Percentiles rank a stretch among this genome's conserved stretches.
Conservation (phyloP, 1,140 invertebrate species). For the Halesus radiatus region DNA sequence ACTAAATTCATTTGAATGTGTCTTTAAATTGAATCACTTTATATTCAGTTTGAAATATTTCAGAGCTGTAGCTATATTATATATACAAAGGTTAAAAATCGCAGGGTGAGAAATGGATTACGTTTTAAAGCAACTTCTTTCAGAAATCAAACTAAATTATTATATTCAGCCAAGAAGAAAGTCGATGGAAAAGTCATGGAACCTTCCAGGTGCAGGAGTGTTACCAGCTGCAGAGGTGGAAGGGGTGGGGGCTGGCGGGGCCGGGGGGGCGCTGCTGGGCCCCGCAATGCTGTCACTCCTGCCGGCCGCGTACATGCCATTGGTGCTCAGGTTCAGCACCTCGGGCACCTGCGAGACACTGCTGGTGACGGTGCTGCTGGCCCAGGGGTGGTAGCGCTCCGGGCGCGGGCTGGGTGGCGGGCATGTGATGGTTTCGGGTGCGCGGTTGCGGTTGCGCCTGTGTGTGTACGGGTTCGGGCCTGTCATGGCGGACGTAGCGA, state of each 20-base stretch:
- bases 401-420: background rate
- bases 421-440: background rate
- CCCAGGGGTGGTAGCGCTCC: no score
- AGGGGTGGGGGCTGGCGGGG: background rate
- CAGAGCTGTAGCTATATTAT: no score
- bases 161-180: slow-evolving; percentile 50
- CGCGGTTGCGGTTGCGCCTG: background rate
- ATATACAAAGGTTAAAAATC: no score
- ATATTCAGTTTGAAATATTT: background rate
- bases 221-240: background rate
- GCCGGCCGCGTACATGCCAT: background rate
- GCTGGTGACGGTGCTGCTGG: no score
- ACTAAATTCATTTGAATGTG: background rate
- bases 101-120: no score
- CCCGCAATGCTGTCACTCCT: slow-evolving; percentile 1
- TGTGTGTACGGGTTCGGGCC: no score
- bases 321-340: no score
- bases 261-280: background rate
- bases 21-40: background rate
- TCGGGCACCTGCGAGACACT: no score
- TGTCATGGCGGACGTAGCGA: background rate
- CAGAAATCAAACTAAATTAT: no score
- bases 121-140: no score
- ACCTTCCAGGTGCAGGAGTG: slow-evolving; percentile 37
- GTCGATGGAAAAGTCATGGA: slow-evolving; percentile 56